Conservation (phyloP, 2,888 invertebrate species). For the Lasioglossum villosulum region DNA sequence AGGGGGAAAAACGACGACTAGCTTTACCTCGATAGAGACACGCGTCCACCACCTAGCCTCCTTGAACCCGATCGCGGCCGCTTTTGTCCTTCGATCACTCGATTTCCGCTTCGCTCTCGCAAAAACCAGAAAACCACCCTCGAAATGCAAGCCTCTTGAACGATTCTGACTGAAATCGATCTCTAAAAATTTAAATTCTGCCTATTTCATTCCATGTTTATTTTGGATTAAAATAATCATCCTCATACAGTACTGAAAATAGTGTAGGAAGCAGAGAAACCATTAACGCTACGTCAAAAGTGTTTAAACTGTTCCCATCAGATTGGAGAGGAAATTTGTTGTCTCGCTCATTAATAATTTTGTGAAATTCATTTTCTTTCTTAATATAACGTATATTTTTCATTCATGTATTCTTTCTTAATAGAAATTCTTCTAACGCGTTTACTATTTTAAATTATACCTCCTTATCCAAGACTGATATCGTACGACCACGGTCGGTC, state of each 20-base stretch:
- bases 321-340: neutral
- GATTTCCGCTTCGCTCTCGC: neutral
- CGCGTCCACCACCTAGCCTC: neutral
- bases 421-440: neutral
- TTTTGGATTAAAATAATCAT: neutral
- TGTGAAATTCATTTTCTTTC: neutral
- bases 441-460: no score
- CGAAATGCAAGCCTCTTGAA: neutral
- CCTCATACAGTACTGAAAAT: neutral
- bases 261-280: neutral
- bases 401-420: no score
- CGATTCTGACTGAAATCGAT: no score
- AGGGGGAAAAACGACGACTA: slow-evolving; percentile 33
- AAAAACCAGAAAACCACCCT: neutral
- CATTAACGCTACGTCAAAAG: no score
- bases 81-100: neutral
- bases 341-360: neutral
- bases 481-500: neutral
- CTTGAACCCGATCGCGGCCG: neutral
- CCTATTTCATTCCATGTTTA: neutral
- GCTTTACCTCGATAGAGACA: slow-evolving; percentile 41
- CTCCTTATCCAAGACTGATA: neutral
- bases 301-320: neutral
- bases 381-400: no score
- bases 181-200: no score